phyloP scores from a whole-genome alignment of 2,113 vertebrate species.

The Echinops telfairi region DNA sequence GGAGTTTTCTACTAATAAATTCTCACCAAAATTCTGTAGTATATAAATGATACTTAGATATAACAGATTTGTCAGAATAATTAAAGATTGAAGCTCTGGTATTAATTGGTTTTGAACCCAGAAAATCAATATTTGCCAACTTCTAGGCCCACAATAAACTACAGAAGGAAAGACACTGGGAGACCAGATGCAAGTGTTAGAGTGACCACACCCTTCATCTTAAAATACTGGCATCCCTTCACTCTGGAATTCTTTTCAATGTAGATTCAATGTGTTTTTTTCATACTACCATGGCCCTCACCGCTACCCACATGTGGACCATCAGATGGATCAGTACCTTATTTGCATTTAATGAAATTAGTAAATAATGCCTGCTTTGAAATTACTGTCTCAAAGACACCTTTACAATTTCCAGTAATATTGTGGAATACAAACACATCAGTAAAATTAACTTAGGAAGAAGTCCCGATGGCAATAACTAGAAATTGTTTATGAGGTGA shows the following conservation, averaged over 20 bases:
- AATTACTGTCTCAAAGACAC: background rate
- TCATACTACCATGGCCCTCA: background rate
- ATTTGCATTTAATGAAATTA: conserved; percentile 37
- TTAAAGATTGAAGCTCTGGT: background rate
- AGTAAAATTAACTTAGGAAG: conserved; percentile 18
- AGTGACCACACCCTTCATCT: background rate
- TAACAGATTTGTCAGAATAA: background rate
- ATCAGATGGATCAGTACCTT: conserved; percentile 70
- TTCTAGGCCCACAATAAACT: background rate
- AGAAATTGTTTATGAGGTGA: conserved; percentile 70
- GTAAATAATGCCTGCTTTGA: conserved; percentile 60
- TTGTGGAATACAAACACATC: background rate
- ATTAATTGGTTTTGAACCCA: background rate
- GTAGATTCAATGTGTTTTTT: background rate
- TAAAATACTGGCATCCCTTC: background rate
- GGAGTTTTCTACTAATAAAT: background rate
- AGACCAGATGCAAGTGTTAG: background rate
- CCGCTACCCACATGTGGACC: background rate
- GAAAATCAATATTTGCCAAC: background rate
- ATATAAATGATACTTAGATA: background rate
- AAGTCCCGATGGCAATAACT: conserved; percentile 19
- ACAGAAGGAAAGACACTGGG: background rate
- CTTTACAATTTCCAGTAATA: conserved; percentile 22
- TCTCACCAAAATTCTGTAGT: conserved; percentile 6
- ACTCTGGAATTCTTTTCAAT: background rate